Evolutionary conservation across 1,140 invertebrate species (phyloP).

Genomic region (Homarus americanus): DNA sequence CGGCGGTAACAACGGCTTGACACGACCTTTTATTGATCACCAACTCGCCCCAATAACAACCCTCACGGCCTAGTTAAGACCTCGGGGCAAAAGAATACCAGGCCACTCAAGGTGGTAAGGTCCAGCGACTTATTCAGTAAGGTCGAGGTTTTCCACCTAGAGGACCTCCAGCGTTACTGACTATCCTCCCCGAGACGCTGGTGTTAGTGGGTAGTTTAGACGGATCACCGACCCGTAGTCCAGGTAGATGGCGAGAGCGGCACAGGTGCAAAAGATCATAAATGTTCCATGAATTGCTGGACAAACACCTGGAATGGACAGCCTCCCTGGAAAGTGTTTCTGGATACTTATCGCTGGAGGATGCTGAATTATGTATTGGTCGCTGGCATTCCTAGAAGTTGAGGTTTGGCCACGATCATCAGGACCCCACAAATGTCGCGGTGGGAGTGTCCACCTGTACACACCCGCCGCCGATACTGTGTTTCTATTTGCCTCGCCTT

Average conservation of each 20-base stretch:
- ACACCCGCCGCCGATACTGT: too few relatives aligned
- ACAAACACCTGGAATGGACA: slow-evolving; percentile 63
- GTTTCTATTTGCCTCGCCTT: too few relatives aligned
- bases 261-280: slow-evolving; percentile 54
- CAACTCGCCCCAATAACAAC: slow-evolving; percentile 40
- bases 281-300: slow-evolving; percentile 34
- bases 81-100: neutral
- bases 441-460: neutral
- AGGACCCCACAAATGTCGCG: neutral
- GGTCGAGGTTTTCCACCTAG: neutral
- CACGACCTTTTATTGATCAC: slow-evolving; percentile 40
- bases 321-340: slow-evolving; percentile 52
- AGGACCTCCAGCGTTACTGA: neutral
- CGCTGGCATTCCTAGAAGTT: neutral
- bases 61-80: slow-evolving; percentile 44
- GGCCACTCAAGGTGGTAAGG: neutral
- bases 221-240: slow-evolving; percentile 34
- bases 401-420: neutral
- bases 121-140: neutral
- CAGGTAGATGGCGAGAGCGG: slow-evolving; percentile 46
- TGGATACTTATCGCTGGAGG: slow-evolving; percentile 50
- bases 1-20: slow-evolving; percentile 27
- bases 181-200: neutral
- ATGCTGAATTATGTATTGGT: slow-evolving; percentile 53
- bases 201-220: slow-evolving; percentile 54